These are phyloP conservation scores for Molorchus minor DNA, from an alignment of 2,888 invertebrate species.

Conservation along the genomic window DNA sequence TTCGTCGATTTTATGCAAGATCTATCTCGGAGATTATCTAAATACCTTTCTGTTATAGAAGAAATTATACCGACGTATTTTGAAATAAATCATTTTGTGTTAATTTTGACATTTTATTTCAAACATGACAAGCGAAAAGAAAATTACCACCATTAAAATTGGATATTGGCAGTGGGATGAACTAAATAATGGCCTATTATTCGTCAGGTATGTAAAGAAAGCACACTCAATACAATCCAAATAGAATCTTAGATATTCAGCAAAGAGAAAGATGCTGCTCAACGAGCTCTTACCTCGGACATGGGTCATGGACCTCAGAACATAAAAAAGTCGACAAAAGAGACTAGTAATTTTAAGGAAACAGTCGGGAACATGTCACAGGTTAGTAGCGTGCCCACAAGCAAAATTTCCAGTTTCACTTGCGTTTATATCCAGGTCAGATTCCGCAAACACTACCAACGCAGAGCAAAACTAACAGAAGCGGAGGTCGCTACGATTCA, in stretches of 20 bases:
- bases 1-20: conserved; percentile 44
- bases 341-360: conserved; percentile 34
- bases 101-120: conserved; percentile 7
- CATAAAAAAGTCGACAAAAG: conserved; percentile 25
- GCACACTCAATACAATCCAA: conserved; percentile 57
- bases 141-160: conserved; percentile 39
- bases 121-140: conserved; percentile 10
- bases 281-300: background rate
- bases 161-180: conserved; percentile 64
- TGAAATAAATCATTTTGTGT: conserved; percentile 21
- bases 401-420: background rate
- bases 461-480: conserved; percentile 66
- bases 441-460: conserved; percentile 68
- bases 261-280: conserved; percentile 55
- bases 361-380: conserved; percentile 30
- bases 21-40: conserved; percentile 35
- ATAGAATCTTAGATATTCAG: conserved; percentile 42
- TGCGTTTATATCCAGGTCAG: conserved; percentile 62
- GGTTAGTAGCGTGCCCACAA: conserved; percentile 7
- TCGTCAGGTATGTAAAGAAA: conserved; percentile 43
- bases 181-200: conserved; percentile 34
- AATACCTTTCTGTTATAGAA: too few species aligned
- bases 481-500: conserved; percentile 69
- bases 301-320: background rate
- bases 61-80: too few species aligned